A percentile compares a stretch with the other conserved stretches of the same genome.
phyloP scores from a whole-genome alignment of 2,888 invertebrate species.

The Chironomus riparius region DNA sequence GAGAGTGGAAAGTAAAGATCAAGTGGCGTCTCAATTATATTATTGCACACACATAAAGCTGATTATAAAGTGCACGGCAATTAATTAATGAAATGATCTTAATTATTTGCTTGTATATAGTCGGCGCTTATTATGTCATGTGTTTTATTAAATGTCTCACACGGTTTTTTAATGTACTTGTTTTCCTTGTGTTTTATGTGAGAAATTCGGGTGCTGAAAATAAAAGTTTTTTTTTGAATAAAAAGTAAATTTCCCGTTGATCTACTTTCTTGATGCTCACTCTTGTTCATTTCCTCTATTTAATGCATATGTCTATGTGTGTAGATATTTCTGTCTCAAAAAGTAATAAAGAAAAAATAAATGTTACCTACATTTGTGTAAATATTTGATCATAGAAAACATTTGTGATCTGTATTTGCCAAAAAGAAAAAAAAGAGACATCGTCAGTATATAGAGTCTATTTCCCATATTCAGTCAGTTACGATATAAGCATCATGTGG shows the following conservation, averaged over 20 bases:
- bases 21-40: constrained; percentile 9
- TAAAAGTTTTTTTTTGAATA: not conserved
- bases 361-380: not conserved
- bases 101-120: not conserved
- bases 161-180: not conserved
- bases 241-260: not conserved
- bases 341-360: not conserved
- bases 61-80: constrained; percentile 5
- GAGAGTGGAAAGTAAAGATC: not conserved
- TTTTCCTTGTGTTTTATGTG: no score
- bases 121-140: not conserved
- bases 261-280: not conserved
- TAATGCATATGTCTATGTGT: not conserved
- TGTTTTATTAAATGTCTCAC: not conserved
- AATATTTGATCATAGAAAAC: constrained; percentile 1
- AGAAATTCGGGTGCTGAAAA: not conserved
- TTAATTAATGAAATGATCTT: not conserved
- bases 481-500: not conserved
- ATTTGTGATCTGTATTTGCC: not conserved
- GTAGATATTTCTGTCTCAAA: no score
- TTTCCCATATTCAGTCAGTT: not conserved
- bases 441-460: not conserved
- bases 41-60: constrained; percentile 3
- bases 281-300: not conserved
- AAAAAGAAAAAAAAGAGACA: not conserved